phyloP scores from a whole-genome alignment of 2,797 vertebrate species.

The Brachymystax lenok region DNA sequence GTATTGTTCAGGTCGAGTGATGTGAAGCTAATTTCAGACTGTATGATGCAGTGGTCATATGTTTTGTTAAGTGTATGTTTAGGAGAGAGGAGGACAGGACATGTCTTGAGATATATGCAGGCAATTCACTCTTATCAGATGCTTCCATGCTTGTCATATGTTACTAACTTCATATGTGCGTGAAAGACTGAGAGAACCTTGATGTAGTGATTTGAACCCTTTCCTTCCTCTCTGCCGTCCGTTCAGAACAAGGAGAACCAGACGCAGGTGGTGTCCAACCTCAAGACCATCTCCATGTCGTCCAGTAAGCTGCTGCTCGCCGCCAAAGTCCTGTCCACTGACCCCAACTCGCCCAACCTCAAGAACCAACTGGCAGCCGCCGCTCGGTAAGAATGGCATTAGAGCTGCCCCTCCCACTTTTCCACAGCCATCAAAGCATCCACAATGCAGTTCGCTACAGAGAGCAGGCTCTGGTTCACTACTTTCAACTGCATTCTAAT shows the following conservation, averaged over 20 bases:
- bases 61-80: neutral
- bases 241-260: slow-evolving; percentile 90
- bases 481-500: neutral
- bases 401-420: too few species aligned
- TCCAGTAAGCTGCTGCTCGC: slow-evolving; percentile 94
- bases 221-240: neutral
- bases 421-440: neutral
- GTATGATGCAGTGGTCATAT: neutral
- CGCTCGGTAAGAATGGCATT: slow-evolving; percentile 78
- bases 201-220: neutral
- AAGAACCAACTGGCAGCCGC: slow-evolving; percentile 96
- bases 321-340: slow-evolving; percentile 93
- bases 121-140: neutral
- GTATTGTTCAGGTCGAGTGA: neutral
- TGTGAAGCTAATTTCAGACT: neutral
- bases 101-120: neutral
- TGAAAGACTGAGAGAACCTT: too few species aligned
- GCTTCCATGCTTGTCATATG: too few species aligned
- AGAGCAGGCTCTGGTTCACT: neutral
- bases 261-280: slow-evolving; percentile 92
- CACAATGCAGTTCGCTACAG: neutral
- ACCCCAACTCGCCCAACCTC: slow-evolving; percentile 90
- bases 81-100: neutral
- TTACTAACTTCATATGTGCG: too few species aligned
- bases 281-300: slow-evolving; percentile 98